Percentiles rank a stretch among this genome's conserved stretches.
Evolutionary conservation across 2,888 invertebrate genomes (phyloP).

Genomic region (Nineta flava): DNA sequence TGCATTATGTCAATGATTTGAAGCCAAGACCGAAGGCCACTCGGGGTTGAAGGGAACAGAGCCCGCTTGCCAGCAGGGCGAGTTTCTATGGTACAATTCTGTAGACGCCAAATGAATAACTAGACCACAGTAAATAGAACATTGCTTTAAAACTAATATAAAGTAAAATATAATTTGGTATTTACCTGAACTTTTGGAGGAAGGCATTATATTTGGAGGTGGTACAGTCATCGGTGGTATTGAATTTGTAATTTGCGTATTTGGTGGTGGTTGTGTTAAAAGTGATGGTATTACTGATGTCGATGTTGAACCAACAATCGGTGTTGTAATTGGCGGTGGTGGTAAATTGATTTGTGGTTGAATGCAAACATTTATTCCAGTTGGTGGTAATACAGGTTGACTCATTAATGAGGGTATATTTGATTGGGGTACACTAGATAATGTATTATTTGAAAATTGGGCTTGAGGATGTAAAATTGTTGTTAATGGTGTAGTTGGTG

Average conservation of each 20-base stretch:
- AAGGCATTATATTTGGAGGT: constrained; percentile 23
- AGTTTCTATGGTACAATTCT: no score
- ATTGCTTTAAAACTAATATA: not conserved
- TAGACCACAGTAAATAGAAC: no score
- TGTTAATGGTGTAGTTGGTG: constrained; percentile 9
- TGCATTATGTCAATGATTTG: no score
- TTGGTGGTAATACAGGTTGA: constrained; percentile 26
- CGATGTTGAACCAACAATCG: constrained; percentile 13
- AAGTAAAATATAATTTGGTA: not conserved
- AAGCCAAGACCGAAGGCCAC: no score
- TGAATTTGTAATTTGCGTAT: constrained; percentile 16
- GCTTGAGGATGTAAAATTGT: constrained; percentile 6
- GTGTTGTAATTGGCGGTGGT: constrained; percentile 17
- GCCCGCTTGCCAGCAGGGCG: no score
- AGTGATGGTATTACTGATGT: constrained; percentile 19
- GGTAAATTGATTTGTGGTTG: constrained; percentile 18
- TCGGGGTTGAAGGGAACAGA: no score
- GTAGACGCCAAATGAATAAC: no score
- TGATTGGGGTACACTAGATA: constrained; percentile 10
- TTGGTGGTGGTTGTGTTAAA: constrained; percentile 22
- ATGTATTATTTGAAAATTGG: constrained; percentile 10
- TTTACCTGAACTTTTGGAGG: constrained; percentile 1
- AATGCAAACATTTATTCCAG: constrained; percentile 15
- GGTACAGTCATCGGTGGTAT: constrained; percentile 30
- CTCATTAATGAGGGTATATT: constrained; percentile 26